phyloP scores from a whole-genome alignment of 2,113 vertebrate species.

The Larimichthys polyactis region DNA sequence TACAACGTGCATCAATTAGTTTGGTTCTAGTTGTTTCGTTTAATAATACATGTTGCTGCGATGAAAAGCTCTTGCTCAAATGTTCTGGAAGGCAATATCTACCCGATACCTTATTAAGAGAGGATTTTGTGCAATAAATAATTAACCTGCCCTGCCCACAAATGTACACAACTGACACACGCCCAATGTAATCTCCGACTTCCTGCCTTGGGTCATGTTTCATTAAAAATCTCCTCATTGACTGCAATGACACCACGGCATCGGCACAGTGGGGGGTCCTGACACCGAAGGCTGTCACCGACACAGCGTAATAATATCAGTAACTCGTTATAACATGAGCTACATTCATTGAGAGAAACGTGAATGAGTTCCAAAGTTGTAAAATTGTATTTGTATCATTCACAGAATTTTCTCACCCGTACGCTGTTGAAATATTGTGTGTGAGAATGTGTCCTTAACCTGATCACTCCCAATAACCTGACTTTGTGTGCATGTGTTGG shows the following conservation, averaged over 20 bases:
- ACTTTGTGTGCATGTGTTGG: not conserved
- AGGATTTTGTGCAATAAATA: not conserved
- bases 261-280: not conserved
- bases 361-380: not conserved
- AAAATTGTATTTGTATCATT: slow-evolving; percentile 8
- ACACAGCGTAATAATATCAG: not conserved
- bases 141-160: not conserved
- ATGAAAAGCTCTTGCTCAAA: not conserved
- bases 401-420: not conserved
- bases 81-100: not conserved
- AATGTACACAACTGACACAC: not conserved
- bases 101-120: not conserved
- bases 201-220: not conserved
- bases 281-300: not conserved
- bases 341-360: not conserved
- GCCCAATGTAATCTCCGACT: not conserved
- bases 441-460: slow-evolving; percentile 10
- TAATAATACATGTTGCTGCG: no score
- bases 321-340: not conserved
- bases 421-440: not conserved
- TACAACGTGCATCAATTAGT: no score
- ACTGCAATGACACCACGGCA: not conserved
- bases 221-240: not conserved
- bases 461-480: slow-evolving; percentile 23
- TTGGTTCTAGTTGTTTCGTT: no score